Evolutionary conservation across 1,140 invertebrate genomes (phyloP).

Genomic region (Diabrotica undecimpunctata): DNA sequence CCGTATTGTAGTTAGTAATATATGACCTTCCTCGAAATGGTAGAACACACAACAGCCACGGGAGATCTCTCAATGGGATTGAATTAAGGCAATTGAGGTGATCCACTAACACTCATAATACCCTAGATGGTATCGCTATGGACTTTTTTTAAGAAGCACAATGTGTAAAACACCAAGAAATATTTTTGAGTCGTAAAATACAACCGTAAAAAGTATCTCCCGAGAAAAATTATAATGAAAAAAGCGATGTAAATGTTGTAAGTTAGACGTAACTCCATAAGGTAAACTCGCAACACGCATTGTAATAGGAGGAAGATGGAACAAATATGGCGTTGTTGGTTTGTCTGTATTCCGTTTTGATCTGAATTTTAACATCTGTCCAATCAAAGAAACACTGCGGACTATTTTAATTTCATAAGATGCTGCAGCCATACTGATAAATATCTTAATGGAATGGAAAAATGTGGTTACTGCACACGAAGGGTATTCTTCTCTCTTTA

Average conservation of each 20-base stretch:
- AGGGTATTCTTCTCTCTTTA: too few species aligned
- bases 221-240: constrained; percentile 17
- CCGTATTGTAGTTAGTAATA: too few species aligned
- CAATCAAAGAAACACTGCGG: constrained; percentile 18
- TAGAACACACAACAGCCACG: not conserved
- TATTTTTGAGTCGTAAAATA: constrained; percentile 17
- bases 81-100: constrained; percentile 6
- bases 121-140: not conserved
- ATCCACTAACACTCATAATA: constrained; percentile 7
- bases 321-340: constrained; percentile 17
- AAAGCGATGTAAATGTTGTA: constrained; percentile 17
- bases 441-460: too few species aligned
- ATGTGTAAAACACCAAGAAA: constrained; percentile 12
- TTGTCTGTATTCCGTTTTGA: constrained; percentile 12
- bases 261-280: constrained; percentile 24
- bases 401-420: constrained; percentile 14
- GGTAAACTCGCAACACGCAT: not conserved
- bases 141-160: constrained; percentile 6
- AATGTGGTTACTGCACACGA: too few species aligned
- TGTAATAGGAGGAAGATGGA: constrained; percentile 6
- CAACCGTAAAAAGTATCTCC: constrained; percentile 14
- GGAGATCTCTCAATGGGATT: constrained; percentile 4
- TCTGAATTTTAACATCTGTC: constrained; percentile 24
- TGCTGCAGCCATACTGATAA: too few species aligned
- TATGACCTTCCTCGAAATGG: not conserved